Conservation (phyloP, 2,888 invertebrate species). For the Cheiracanthium punctorium region DNA sequence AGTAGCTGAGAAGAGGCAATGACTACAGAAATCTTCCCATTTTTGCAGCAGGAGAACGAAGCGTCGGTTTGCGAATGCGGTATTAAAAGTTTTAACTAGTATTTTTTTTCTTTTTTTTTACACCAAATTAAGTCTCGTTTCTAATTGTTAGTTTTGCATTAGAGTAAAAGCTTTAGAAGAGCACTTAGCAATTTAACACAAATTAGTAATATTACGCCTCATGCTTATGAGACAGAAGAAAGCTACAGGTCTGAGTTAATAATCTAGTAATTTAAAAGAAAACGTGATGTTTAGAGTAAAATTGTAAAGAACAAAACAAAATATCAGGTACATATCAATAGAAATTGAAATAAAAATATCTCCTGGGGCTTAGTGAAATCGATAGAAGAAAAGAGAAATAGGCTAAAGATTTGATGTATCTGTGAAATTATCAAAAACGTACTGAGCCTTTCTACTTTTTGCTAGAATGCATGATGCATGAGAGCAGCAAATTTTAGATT, state of each 20-base stretch:
- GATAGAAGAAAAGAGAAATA: too few relatives aligned
- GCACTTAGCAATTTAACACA: conserved; percentile 22
- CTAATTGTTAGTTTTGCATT: conserved; percentile 11
- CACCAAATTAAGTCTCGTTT: neutral
- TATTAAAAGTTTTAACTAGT: neutral
- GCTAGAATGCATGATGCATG: too few relatives aligned
- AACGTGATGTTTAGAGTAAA: neutral
- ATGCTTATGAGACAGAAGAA: conserved; percentile 8
- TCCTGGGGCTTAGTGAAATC: too few relatives aligned
- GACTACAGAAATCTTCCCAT: conserved; percentile 6
- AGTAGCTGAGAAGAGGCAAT: neutral
- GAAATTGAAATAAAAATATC: too few relatives aligned
- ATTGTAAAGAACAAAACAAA: too few relatives aligned
- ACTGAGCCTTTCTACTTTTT: too few relatives aligned
- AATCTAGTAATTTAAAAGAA: neutral
- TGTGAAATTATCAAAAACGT: too few relatives aligned
- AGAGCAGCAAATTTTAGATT: too few relatives aligned
- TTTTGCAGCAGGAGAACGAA: neutral
- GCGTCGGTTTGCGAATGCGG: neutral
- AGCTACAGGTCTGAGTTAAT: conserved; percentile 65
- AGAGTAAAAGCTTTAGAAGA: conserved; percentile 13
- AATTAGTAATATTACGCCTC: conserved; percentile 27
- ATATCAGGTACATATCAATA: too few relatives aligned
- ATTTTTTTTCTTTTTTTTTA: too few relatives aligned
- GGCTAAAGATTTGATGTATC: too few relatives aligned